Evolutionary conservation across 2,888 invertebrate genomes (phyloP).

Genomic region (Cheilosia grossa): DNA sequence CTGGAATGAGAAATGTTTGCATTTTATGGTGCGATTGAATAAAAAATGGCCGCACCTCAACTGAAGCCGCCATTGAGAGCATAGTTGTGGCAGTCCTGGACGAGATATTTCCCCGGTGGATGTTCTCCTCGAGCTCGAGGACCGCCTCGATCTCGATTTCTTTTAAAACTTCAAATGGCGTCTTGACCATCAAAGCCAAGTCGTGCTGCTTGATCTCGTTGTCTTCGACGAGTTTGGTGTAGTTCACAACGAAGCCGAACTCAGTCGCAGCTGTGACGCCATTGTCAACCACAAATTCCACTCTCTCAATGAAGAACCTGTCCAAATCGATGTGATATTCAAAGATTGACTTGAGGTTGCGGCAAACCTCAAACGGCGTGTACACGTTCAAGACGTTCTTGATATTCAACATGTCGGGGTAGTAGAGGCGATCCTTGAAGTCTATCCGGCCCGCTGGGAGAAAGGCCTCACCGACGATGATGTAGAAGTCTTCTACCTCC

Average conservation of each 20-base stretch:
- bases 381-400: conserved; percentile 85
- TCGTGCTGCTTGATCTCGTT: conserved; percentile 83
- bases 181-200: conserved; percentile 84
- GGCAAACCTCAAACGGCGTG: conserved; percentile 84
- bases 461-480: conserved; percentile 83
- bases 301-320: conserved; percentile 83
- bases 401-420: conserved; percentile 83
- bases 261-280: conserved; percentile 79
- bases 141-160: conserved; percentile 83
- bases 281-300: conserved; percentile 84
- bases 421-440: conserved; percentile 85
- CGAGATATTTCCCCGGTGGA: conserved; percentile 84
- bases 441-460: conserved; percentile 85
- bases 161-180: conserved; percentile 84
- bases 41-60: conserved; percentile 83
- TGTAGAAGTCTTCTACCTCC: conserved; percentile 84
- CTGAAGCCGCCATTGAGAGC: conserved; percentile 84
- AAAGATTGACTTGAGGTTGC: conserved; percentile 84
- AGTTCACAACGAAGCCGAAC: conserved; percentile 84
- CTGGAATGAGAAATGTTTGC: conserved; percentile 71
- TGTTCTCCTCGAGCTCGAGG: conserved; percentile 84
- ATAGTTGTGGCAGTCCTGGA: conserved; percentile 84
- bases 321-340: conserved; percentile 84
- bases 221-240: conserved; percentile 83
- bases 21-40: background rate